phyloP scores from a whole-genome alignment of 2,888 invertebrate genomes.

The Mesopsocus fuscifrons region DNA sequence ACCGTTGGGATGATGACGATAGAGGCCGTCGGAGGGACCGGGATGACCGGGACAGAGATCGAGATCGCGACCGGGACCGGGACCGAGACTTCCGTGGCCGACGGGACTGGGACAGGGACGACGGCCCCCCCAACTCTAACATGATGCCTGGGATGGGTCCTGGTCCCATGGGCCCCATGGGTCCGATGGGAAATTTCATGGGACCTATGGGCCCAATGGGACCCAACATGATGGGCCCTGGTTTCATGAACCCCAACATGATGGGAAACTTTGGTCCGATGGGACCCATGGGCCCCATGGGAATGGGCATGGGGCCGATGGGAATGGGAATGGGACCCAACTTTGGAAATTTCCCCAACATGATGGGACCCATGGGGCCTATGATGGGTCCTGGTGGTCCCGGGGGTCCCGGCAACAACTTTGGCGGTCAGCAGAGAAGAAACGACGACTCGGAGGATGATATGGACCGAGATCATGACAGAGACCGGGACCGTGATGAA shows the following conservation, averaged over 20 bases:
- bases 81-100: constrained; percentile 3
- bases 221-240: constrained; percentile 8
- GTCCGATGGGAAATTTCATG: constrained; percentile 8
- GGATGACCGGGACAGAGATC: background rate
- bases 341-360: background rate
- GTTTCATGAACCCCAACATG: no score
- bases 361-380: no score
- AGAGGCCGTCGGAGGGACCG: background rate
- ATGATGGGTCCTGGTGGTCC: background rate
- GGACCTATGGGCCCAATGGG: constrained; percentile 12
- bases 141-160: constrained; percentile 5
- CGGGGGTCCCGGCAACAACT: no score
- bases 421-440: no score
- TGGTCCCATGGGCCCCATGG: constrained; percentile 3
- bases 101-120: background rate
- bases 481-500: no score
- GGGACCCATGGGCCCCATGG: no score
- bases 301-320: constrained; percentile 3
- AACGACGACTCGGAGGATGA: background rate
- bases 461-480: constrained; percentile 3
- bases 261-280: no score
- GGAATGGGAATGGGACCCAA: constrained; percentile 2
- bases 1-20: no score
- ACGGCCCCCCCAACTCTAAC: background rate
- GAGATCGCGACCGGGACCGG: background rate